These are phyloP conservation scores for Allacma fusca DNA, from an alignment of 2,888 invertebrate species.

Conservation along the genomic window DNA sequence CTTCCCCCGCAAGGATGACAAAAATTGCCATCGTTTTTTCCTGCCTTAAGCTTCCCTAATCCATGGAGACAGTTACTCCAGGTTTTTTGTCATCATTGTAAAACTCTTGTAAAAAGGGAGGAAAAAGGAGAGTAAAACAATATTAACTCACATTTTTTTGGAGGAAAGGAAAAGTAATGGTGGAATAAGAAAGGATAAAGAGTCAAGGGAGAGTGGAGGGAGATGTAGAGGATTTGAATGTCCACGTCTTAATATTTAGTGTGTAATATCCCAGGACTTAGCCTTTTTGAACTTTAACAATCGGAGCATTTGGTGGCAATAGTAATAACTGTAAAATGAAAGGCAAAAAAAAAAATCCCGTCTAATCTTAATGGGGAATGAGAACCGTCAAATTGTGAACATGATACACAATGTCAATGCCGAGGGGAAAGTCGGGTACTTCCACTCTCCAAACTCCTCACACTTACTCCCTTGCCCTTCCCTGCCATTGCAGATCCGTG, in stretches of 20 bases:
- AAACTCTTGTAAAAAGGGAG: too few relatives aligned
- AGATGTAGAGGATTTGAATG: background rate
- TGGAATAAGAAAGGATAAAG: conserved; percentile 11
- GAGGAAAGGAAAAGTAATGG: too few relatives aligned
- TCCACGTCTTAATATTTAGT: conserved; percentile 3
- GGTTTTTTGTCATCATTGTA: too few relatives aligned
- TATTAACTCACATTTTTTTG: too few relatives aligned
- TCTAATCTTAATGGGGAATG: background rate
- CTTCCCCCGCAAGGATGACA: background rate
- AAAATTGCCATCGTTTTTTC: background rate
- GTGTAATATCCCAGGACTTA: background rate
- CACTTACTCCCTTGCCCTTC: background rate
- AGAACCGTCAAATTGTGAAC: background rate
- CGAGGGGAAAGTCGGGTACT: background rate
- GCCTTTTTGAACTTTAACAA: conserved; percentile 13
- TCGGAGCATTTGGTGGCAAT: conserved; percentile 33
- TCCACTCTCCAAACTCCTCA: background rate
- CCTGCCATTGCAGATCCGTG: background rate
- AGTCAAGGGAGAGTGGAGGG: background rate
- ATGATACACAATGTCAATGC: conserved; percentile 14
- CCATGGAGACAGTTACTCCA: too few relatives aligned
- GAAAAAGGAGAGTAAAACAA: too few relatives aligned
- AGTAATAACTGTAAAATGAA: conserved; percentile 30
- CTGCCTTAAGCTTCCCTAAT: background rate
- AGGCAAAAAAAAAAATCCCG: background rate